These are phyloP conservation scores for Drosophila novamexicana DNA, from an alignment of 1,140 invertebrate genomes.

Conservation along the genomic window DNA sequence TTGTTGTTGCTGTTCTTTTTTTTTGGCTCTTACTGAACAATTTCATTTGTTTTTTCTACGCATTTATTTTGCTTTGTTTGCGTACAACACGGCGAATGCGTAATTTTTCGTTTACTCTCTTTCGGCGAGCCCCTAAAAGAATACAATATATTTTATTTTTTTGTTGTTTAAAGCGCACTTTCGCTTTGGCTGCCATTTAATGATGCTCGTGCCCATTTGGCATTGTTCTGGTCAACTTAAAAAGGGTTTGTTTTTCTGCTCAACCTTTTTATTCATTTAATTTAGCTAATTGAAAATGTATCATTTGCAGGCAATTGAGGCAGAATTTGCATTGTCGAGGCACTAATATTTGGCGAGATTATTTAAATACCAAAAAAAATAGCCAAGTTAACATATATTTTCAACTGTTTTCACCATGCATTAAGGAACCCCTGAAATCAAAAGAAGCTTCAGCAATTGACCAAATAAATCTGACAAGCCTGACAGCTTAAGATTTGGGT, in stretches of 20 bases:
- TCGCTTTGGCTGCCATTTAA: constrained; percentile 2
- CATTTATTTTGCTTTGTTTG: constrained; percentile 48
- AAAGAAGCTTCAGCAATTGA: not conserved
- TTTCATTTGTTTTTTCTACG: constrained; percentile 65
- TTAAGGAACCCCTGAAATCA: no score
- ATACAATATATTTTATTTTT: constrained; percentile 4
- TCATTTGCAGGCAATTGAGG: not conserved
- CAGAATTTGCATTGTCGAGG: not conserved
- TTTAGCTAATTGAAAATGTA: constrained; percentile 45
- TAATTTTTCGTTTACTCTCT: not conserved
- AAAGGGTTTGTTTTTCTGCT: constrained; percentile 22
- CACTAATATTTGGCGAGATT: not conserved
- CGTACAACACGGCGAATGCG: constrained; percentile 18
- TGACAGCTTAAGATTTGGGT: not conserved
- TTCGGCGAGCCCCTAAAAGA: constrained; percentile 21
- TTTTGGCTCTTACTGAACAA: constrained; percentile 52
- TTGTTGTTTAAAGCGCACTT: constrained; percentile 23
- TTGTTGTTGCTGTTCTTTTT: no score
- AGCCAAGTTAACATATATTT: not conserved
- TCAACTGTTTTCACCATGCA: no score
- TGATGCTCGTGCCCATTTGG: constrained; percentile 5
- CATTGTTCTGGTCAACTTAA: constrained; percentile 24
- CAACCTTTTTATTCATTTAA: constrained; percentile 6
- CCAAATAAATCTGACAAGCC: not conserved
- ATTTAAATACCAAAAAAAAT: not conserved